phyloP scores from a whole-genome alignment of 2,797 vertebrate species.

The Diglossa cyanea region DNA sequence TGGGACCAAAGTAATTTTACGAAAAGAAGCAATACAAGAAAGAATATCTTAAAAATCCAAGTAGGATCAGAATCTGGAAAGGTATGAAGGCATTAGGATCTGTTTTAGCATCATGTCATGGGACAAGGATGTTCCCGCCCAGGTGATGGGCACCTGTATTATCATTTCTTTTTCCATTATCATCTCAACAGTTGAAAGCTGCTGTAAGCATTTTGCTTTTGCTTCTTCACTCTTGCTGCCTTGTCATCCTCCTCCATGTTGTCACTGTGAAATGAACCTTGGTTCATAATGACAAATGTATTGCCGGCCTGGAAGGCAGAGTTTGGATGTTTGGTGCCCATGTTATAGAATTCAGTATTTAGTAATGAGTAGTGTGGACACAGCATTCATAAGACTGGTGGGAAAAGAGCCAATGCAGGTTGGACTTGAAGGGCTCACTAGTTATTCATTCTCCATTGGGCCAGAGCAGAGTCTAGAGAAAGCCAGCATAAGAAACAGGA shows the following conservation, averaged over 20 bases:
- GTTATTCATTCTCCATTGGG: not conserved
- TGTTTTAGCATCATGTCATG: not conserved
- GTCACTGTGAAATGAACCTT: not conserved
- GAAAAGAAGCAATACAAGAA: not conserved
- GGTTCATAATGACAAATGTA: not conserved
- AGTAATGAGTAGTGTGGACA: not conserved
- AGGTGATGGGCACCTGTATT: fast-evolving
- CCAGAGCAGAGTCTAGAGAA: not conserved
- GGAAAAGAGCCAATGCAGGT: not conserved
- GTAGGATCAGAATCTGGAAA: not conserved
- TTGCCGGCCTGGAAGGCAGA: not conserved
- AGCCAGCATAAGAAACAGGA: not conserved
- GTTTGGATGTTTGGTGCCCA: not conserved
- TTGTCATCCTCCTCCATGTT: not conserved
- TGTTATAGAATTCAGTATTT: not conserved
- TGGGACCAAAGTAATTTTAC: not conserved
- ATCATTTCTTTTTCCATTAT: not conserved
- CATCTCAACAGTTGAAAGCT: not conserved
- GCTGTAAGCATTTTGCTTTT: not conserved
- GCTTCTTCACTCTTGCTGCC: not conserved
- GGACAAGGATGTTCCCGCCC: not conserved
- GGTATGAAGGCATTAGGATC: not conserved
- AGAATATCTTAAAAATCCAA: not conserved
- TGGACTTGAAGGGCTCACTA: not conserved
- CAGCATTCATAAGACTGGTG: not conserved